Percentiles rank a stretch among this genome's conserved stretches.
These are phyloP conservation scores for Microtus montanus DNA, from an alignment of 2,113 vertebrate genomes.

Conservation along the genomic window DNA sequence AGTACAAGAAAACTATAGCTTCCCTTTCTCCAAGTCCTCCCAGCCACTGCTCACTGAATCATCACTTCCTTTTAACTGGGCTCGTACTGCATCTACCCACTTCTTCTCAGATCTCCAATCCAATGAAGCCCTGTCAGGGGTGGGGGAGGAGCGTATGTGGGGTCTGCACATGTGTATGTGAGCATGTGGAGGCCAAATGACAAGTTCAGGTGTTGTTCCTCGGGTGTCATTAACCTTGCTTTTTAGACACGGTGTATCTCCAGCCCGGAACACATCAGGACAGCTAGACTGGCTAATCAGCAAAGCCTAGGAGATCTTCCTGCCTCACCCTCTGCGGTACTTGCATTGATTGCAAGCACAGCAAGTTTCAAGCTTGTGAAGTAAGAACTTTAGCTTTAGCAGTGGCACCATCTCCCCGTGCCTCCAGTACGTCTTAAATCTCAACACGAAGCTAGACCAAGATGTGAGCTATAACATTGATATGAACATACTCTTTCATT, in stretches of 20 bases:
- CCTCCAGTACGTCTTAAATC: constrained; percentile 67
- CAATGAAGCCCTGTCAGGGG: not conserved
- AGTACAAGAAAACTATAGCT: not conserved
- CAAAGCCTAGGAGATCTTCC: not conserved
- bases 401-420: too few relatives aligned
- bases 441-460: not conserved
- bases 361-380: not conserved
- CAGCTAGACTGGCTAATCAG: not conserved
- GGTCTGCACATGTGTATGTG: not conserved
- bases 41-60: constrained; percentile 47
- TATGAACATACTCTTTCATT: not conserved
- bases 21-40: not conserved
- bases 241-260: not conserved
- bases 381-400: not conserved
- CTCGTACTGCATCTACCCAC: not conserved
- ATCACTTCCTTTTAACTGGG: constrained; percentile 42
- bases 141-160: not conserved
- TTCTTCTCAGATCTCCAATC: constrained; percentile 64
- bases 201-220: not conserved
- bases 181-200: not conserved
- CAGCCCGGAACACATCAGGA: not conserved
- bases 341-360: not conserved
- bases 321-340: not conserved
- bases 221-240: not conserved
- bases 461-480: not conserved